phyloP scores from a whole-genome alignment of 1,140 invertebrate species.

The Drosophila bipectinata region DNA sequence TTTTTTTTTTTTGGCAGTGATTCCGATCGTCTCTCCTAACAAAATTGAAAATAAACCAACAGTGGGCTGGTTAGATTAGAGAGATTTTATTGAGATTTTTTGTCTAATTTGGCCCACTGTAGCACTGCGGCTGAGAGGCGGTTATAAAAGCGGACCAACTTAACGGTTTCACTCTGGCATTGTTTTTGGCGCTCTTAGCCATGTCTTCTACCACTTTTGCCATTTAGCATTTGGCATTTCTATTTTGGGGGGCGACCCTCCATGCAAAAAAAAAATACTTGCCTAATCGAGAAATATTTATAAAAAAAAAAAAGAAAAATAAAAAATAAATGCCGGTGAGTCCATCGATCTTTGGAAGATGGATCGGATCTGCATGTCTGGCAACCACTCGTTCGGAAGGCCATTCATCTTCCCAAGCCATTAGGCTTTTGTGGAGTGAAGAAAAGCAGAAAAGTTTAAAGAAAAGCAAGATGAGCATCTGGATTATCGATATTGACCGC shows the following conservation, averaged over 20 bases:
- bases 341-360: slow-evolving; percentile 1
- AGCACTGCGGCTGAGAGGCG: slow-evolving; percentile 28
- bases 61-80: background rate
- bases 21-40: slow-evolving; percentile 28
- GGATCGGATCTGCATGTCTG: slow-evolving; percentile 1
- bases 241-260: slow-evolving; percentile 41
- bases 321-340: slow-evolving; percentile 3
- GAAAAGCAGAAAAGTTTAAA: too few species aligned
- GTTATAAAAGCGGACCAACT: slow-evolving; percentile 52
- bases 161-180: slow-evolving; percentile 33
- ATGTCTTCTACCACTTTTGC: slow-evolving; percentile 28
- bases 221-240: slow-evolving; percentile 54
- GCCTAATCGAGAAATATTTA: background rate
- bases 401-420: slow-evolving; percentile 4
- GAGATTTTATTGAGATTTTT: background rate
- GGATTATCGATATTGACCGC: slow-evolving; percentile 31
- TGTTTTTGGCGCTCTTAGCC: slow-evolving; percentile 40
- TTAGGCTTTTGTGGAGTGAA: background rate
- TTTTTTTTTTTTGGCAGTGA: slow-evolving; percentile 29
- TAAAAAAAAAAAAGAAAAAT: background rate
- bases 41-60: background rate
- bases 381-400: background rate
- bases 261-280: slow-evolving; percentile 4
- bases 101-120: slow-evolving; percentile 3
- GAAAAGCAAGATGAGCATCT: background rate